Percentiles rank a stretch among this genome's conserved stretches.
Conservation (phyloP, 2,888 invertebrate genomes). For the Heliconius sara region DNA sequence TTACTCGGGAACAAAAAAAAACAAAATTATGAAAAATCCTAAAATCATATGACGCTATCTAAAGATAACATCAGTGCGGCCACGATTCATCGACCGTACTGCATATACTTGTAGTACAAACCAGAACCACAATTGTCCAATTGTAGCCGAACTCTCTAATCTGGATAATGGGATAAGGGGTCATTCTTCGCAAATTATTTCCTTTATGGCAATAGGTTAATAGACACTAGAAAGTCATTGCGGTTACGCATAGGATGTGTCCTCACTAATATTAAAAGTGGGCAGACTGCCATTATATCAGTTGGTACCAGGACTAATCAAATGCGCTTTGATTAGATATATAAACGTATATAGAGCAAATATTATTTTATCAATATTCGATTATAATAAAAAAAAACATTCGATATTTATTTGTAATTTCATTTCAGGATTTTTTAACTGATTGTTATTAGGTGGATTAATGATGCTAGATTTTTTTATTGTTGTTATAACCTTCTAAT, state of each 20-base stretch:
- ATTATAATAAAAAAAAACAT: neutral
- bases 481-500: too few species aligned
- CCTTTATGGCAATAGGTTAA: constrained; percentile 50
- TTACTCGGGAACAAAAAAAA: neutral
- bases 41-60: neutral
- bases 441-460: neutral
- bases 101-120: constrained; percentile 47
- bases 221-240: constrained; percentile 45
- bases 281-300: constrained; percentile 1
- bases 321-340: neutral
- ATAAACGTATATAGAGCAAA: neutral
- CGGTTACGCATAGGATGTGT: constrained; percentile 5
- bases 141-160: constrained; percentile 58
- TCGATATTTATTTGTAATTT: neutral
- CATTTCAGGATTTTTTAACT: neutral
- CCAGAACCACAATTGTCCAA: constrained; percentile 55
- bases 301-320: too few species aligned
- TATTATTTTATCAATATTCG: neutral
- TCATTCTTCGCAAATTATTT: constrained; percentile 68
- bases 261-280: constrained; percentile 9
- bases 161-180: constrained; percentile 70
- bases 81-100: neutral
- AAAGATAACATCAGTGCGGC: neutral
- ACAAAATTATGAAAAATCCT: neutral
- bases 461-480: too few species aligned